phyloP scores from a whole-genome alignment of 2,113 vertebrate genomes.

The Lampris incognitus region DNA sequence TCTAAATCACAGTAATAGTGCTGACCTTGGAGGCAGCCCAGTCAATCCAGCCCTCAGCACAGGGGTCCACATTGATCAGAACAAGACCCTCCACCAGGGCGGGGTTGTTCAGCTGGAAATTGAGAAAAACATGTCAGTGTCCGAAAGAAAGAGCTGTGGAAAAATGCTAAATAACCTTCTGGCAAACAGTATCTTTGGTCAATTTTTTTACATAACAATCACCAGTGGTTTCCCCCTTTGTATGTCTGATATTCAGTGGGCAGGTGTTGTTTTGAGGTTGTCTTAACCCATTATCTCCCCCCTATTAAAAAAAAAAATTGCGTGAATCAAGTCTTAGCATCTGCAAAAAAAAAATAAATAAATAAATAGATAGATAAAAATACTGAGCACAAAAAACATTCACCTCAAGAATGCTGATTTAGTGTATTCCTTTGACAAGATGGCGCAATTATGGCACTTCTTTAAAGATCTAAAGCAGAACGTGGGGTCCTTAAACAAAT shows the following conservation, averaged over 20 bases:
- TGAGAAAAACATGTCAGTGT: conserved; percentile 17
- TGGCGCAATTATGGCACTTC: not conserved
- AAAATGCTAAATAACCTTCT: not conserved
- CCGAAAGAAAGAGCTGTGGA: not conserved
- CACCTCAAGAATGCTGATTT: not conserved
- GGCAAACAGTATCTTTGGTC: not conserved
- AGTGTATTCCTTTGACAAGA: too few relatives aligned
- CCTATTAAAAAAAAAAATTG: not conserved
- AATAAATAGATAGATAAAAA: too few relatives aligned
- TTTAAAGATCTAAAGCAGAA: conserved; percentile 9
- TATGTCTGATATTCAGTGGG: not conserved
- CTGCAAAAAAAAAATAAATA: not conserved
- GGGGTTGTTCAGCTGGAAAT: conserved; percentile 89
- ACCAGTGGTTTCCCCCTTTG: not conserved
- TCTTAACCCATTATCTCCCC: not conserved
- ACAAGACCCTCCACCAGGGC: conserved; percentile 93
- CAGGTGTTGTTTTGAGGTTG: too few relatives aligned
- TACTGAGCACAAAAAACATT: too few relatives aligned
- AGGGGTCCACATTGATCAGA: conserved; percentile 94
- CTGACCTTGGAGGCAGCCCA: conserved; percentile 97
- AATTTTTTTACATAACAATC: not conserved
- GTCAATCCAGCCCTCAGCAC: conserved; percentile 98
- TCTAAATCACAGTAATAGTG: not conserved
- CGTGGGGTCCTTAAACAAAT: not conserved
- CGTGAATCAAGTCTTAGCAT: not conserved